Evolutionary conservation across 2,797 vertebrate genomes (phyloP).

Genomic region (Syngnathus acus): DNA sequence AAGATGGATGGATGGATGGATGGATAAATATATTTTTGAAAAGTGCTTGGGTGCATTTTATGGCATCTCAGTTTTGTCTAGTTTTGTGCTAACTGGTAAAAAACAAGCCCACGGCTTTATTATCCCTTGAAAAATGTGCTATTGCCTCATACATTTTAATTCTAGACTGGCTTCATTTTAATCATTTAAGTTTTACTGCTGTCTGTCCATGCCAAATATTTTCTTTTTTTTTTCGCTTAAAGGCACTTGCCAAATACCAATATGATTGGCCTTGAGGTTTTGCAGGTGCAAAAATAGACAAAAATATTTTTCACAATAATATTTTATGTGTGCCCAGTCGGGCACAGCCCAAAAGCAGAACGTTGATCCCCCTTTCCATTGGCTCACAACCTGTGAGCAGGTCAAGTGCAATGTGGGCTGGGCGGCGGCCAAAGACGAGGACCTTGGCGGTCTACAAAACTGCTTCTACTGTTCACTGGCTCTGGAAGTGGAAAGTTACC

Average conservation of each 20-base stretch:
- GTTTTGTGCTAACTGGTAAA: background rate
- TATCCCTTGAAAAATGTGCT: background rate
- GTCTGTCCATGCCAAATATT: background rate
- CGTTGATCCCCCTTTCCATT: too few species aligned
- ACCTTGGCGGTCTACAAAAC: too few species aligned
- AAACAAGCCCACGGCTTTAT: background rate
- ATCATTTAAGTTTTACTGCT: background rate
- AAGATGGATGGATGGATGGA: too few species aligned
- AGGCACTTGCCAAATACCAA: background rate
- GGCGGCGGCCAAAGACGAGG: too few species aligned
- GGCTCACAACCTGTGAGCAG: too few species aligned
- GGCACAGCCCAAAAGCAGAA: too few species aligned
- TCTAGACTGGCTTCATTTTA: background rate
- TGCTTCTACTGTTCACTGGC: too few species aligned
- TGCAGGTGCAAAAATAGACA: background rate
- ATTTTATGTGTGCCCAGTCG: conserved; percentile 4
- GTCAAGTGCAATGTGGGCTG: too few species aligned
- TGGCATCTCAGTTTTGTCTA: background rate
- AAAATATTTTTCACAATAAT: background rate
- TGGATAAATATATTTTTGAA: background rate
- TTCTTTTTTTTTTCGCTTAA: background rate
- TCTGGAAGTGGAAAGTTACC: too few species aligned
- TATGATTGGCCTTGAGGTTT: background rate
- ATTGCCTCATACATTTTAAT: background rate
- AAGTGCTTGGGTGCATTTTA: background rate